Base-by-base conservation (phyloP, 2,797 vertebrate species). In the Poeciliopsis paucimaculata region DNA sequence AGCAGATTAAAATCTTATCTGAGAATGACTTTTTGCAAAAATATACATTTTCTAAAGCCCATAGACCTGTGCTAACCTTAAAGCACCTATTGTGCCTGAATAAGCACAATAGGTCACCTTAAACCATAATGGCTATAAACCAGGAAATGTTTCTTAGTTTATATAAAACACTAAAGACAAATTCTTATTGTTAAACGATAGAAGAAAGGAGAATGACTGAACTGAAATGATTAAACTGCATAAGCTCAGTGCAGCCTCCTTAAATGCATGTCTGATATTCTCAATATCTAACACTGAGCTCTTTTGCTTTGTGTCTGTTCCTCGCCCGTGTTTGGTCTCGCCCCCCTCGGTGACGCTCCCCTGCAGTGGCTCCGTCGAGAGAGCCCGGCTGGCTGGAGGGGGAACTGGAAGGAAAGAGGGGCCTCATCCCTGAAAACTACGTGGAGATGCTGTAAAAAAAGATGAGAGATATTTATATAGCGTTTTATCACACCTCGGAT, bases 351-450 rank as follows among this genome's bases (percentile, higher is more conserved):
- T 89, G 80, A 90, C 82, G 6, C 81, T 80, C 83, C 85, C 89
- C 82, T 90, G 75, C 94, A 99, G 98, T 99, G 90, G 97, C 95
- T 89, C 94, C 90, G 84, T 99, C 98, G n/a, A 95, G 97, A 88
- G 98, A 99, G 89, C 98, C 98, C 1, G 98, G 98, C 88, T 99
- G 98, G 98, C 96, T 99, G 79, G 98, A 99, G 91, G 98, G 98
- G 89, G 98, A 97, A 0, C 95, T 99, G 94, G 96, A 98, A 75
- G 98, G 98, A 89, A 98, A 95, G 94, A 95, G 95, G 89, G 98
- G 98, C 90, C 97, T 99, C 90, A 99, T 99, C 94, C 98, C 98
- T 87, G 96, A 99, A 91, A 99, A 99, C 91, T 99, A 99, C 2
- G 98, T 99, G 93, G 96, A 98, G 92, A 95, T 98, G 92, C 95